phyloP scores from a whole-genome alignment of 1,140 invertebrate species.

The Phocides pigmalion region DNA sequence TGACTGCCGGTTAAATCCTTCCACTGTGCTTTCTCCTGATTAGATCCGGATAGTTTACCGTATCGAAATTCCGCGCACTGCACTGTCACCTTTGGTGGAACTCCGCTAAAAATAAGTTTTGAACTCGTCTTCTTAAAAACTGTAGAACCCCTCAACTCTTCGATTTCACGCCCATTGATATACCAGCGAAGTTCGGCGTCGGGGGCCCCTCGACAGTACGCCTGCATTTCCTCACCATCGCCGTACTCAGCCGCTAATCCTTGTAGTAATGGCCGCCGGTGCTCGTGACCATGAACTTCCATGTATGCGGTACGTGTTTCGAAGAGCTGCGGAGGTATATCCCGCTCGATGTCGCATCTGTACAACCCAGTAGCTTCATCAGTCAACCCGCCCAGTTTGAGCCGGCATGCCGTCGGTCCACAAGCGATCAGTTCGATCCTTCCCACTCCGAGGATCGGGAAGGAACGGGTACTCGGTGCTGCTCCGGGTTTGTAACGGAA shows the following conservation, averaged over 20 bases:
- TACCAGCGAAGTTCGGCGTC: conserved; percentile 74
- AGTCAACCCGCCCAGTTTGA: conserved; percentile 63
- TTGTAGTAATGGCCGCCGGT: conserved; percentile 61
- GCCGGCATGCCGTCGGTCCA: conserved; percentile 62
- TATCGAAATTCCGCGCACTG: conserved; percentile 71
- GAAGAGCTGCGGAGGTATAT: conserved; percentile 66
- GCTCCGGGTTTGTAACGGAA: conserved; percentile 71
- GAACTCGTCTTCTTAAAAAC: conserved; percentile 57
- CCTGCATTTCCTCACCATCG: conserved; percentile 66
- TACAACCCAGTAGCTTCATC: conserved; percentile 73
- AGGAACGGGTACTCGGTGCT: conserved; percentile 66
- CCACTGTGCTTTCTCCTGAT: conserved; percentile 61
- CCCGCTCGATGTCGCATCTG: conserved; percentile 72
- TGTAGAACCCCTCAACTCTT: conserved; percentile 54
- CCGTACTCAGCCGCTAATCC: conserved; percentile 64
- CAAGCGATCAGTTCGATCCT: conserved; percentile 63
- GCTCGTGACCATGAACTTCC: conserved; percentile 61
- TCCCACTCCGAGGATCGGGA: conserved; percentile 68
- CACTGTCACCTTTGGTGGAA: conserved; percentile 65
- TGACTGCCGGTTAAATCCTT: conserved; percentile 44
- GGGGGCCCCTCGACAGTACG: conserved; percentile 63
- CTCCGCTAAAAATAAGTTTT: conserved; percentile 56
- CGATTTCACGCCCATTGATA: conserved; percentile 63
- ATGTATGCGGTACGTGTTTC: conserved; percentile 64
- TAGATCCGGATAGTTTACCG: conserved; percentile 65